phyloP scores from a whole-genome alignment of 1,140 invertebrate species.

The Pogonomyrmex barbatus region DNA sequence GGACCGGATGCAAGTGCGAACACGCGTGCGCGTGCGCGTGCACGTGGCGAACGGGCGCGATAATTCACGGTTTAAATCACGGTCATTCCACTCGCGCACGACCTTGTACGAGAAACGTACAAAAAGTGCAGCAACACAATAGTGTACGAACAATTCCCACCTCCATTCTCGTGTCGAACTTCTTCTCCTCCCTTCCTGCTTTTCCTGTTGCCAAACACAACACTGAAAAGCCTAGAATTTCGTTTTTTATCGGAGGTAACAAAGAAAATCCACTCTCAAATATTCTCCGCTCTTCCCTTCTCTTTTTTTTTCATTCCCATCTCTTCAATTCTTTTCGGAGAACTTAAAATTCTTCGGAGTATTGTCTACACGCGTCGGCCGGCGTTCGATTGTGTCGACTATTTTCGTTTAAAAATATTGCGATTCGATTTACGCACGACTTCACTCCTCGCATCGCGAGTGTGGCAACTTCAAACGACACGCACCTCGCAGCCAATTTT shows the following conservation, averaged over 20 bases:
- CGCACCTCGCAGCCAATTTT: neutral
- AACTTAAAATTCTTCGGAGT: neutral
- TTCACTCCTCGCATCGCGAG: neutral
- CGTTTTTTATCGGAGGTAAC: too few species aligned
- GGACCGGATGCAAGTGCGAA: neutral
- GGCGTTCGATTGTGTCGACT: neutral
- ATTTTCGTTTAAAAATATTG: slow-evolving; percentile 10
- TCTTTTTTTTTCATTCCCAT: neutral
- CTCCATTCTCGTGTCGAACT: neutral
- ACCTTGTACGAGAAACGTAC: neutral
- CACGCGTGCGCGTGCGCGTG: neutral
- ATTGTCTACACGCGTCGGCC: neutral
- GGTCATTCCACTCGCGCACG: slow-evolving; percentile 36
- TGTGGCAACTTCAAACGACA: neutral
- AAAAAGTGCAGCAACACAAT: neutral
- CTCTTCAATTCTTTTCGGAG: too few species aligned
- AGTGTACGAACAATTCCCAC: neutral
- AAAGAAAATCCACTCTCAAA: neutral
- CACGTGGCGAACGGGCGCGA: neutral
- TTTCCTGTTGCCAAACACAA: neutral
- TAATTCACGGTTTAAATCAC: slow-evolving; percentile 26
- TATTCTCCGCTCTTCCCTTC: neutral
- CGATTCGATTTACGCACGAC: neutral
- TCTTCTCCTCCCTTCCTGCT: neutral
- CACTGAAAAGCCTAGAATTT: neutral